Evolutionary conservation across 2,888 invertebrate species (phyloP).

Genomic region (Pseudoips prasinana): DNA sequence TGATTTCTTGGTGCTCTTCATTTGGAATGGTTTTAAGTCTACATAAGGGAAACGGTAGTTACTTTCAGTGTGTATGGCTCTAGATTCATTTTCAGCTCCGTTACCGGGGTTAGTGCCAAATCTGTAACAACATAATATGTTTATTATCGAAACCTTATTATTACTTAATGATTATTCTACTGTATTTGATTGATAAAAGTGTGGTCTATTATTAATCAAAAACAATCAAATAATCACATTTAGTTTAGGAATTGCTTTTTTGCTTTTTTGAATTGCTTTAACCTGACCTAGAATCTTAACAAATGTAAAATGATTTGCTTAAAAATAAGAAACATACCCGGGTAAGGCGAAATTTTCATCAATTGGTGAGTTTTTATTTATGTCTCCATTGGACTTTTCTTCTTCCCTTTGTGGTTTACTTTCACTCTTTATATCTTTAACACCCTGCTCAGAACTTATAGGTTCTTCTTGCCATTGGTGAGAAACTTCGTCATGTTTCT

Average conservation of each 20-base stretch:
- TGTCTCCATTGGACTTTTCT: constrained; percentile 16
- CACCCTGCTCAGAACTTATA: constrained; percentile 33
- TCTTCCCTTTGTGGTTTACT: constrained; percentile 15
- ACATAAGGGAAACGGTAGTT: constrained; percentile 70
- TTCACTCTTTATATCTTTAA: constrained; percentile 19
- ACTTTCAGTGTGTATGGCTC: constrained; percentile 69
- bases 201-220: no score
- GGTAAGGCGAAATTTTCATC: constrained; percentile 68
- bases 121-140: constrained; percentile 52
- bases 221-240: no score
- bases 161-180: no score
- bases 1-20: constrained; percentile 57
- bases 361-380: constrained; percentile 28
- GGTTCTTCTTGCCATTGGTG: constrained; percentile 63
- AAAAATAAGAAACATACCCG: constrained; percentile 62
- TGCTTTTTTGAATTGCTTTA: no score
- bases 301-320: no score
- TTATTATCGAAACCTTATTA: no score
- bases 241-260: no score
- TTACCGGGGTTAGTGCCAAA: constrained; percentile 64
- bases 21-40: constrained; percentile 69
- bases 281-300: no score
- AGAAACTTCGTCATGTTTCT: constrained; percentile 56
- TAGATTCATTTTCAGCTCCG: constrained; percentile 71
- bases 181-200: no score